Base-by-base conservation (phyloP, 64 coral and sea anemone genomes). In the Exaiptasia diaphana region DNA sequence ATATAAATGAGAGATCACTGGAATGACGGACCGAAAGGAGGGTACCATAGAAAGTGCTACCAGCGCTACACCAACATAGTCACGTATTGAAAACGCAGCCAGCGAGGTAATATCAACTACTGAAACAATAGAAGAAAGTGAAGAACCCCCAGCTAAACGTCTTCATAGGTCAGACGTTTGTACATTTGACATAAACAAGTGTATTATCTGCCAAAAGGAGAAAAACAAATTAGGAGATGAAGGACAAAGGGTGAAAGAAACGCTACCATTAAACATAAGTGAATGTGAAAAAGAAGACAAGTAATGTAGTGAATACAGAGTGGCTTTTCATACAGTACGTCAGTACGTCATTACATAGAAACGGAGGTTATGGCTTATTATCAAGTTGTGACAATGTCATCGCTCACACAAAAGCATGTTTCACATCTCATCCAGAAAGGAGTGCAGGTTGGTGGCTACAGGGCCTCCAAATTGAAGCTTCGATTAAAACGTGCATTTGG, bases 391-490 rank as follows among this genome's bases (percentile, higher is more conserved):
- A 1, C 30, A 25, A 49, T 87, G 58, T 87, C 85, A 87, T 56
- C 43, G 12, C 85, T 87, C 7, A 33, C 41, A 50, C 22, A 67
- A 27, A 31, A 53, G 62, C 78, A 39, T 54, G 31, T 53, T 77
- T 46, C 55, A 22, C 11, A 65, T 32, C 55, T 77, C 1, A 64
- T 37, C 28, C 24, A 77, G 31, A 58, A 77, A 77, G 83, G 56
- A 43, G 30, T 76, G 24, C 30, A 87, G 26, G 44, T 76, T 37
- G 29, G 50, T 52, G 62, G 40, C n/a, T 88, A 88, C 44, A 88
- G 73, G 65, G 50, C 74, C 46, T 53, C 85, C 28, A 79, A 88
- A 63, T 33, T 88, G 60, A 79, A 79, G 38, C 48, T 54, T 20
- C 31, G 75, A 59, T 53, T 79, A 3, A 79, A 53, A 61, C 29